phyloP scores from a whole-genome alignment of 2,113 vertebrate genomes.

The Sinocyclocheilus maitianheensis region DNA sequence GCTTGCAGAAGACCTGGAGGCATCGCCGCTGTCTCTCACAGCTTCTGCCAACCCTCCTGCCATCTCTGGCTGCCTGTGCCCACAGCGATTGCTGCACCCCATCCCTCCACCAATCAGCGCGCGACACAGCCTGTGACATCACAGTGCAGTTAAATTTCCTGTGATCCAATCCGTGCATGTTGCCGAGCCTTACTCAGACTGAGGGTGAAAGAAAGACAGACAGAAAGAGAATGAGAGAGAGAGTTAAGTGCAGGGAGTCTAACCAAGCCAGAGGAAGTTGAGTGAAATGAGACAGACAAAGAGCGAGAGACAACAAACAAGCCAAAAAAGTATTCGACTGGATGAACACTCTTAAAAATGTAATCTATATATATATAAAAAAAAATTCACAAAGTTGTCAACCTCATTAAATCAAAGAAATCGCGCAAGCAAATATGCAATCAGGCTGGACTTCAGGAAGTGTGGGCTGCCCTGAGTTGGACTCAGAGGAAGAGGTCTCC shows the following conservation, averaged over 20 bases:
- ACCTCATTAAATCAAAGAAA: not conserved
- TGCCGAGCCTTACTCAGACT: constrained; percentile 64
- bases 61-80: constrained; percentile 62
- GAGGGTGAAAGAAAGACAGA: constrained; percentile 66
- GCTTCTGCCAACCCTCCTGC: constrained; percentile 68
- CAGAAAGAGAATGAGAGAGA: constrained; percentile 1
- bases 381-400: not conserved
- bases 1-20: constrained; percentile 61
- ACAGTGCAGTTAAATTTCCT: constrained; percentile 74
- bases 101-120: constrained; percentile 64
- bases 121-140: constrained; percentile 67
- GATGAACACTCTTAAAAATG: not conserved
- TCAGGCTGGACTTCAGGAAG: constrained; percentile 44
- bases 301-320: constrained; percentile 66
- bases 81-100: constrained; percentile 44
- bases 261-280: constrained; percentile 38
- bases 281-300: constrained; percentile 34
- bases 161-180: constrained; percentile 72
- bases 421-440: not conserved
- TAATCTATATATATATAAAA: not conserved
- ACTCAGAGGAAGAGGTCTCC: not conserved
- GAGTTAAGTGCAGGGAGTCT: constrained; percentile 32
- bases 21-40: constrained; percentile 64
- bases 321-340: constrained; percentile 48
- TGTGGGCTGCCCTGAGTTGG: constrained; percentile 16